phyloP scores from a whole-genome alignment of 2,797 vertebrate genomes.

The Diceros bicornis region DNA sequence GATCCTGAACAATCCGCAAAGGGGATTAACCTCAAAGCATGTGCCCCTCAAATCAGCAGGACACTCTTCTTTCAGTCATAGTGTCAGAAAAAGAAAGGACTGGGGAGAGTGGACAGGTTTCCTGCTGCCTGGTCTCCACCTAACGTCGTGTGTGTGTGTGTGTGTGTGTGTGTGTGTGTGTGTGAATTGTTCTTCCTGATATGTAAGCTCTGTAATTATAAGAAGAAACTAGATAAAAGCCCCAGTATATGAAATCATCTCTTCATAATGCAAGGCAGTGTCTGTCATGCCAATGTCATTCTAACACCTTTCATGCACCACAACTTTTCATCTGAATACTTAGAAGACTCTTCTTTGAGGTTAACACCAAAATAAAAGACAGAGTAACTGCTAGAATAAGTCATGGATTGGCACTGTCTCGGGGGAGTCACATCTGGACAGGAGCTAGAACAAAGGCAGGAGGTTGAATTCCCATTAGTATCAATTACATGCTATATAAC shows the following conservation, averaged over 20 bases:
- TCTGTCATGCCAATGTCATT: not conserved
- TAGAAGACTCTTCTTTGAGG: slow-evolving; percentile 23
- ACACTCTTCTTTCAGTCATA: not conserved
- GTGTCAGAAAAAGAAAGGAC: not conserved
- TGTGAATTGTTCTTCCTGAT: not conserved
- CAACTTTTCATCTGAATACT: not conserved
- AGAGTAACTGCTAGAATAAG: not conserved
- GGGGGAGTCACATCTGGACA: not conserved
- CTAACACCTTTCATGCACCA: not conserved
- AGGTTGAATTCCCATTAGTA: not conserved
- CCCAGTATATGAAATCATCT: slow-evolving; percentile 53
- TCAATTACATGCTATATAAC: not conserved
- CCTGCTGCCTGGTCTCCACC: not conserved
- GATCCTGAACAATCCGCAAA: not conserved
- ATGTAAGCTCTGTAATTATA: not conserved
- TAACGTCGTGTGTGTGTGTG: not conserved
- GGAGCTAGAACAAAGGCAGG: not conserved
- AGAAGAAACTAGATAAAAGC: slow-evolving; percentile 33
- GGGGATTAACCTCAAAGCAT: not conserved
- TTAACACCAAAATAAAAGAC: slow-evolving; percentile 38
- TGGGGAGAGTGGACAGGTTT: not conserved
- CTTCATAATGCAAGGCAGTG: not conserved
- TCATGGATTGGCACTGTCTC: not conserved
- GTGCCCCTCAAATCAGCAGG: not conserved
- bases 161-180: not conserved